Base-by-base conservation (phyloP, 2,113 vertebrate genomes). In the Equus przewalskii region DNA sequence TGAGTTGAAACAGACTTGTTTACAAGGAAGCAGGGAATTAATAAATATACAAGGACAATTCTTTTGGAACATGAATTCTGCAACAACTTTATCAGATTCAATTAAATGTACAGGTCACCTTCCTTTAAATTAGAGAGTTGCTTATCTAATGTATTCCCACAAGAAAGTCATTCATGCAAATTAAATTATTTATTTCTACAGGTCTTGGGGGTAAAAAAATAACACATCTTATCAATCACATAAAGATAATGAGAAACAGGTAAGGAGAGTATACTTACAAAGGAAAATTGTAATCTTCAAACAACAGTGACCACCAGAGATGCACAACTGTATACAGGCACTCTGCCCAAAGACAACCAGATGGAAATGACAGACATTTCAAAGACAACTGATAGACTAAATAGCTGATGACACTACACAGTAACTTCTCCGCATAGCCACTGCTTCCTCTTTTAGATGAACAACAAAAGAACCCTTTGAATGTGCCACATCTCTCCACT, bases 101-200 rank as follows among this genome's bases (percentile, higher is more conserved):
- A 75, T 94, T 87, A 92, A 85, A 65, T 22, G 14, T 36, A 56
- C 11, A 94, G 78, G 56, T 91, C 69, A 69, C 49, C 56, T 86
- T 94, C n/a, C 33, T 84, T 89, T 79, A 70, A 93, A 70, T 94
- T 62, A 54, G 33, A 95, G 18, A 60, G 12, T 87, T 83, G 26
- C 62, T 73, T 83, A 92, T 84, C 80, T 91, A 87, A 75, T 80
- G 5, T 36, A 79, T 58, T 86, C 13, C 44, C 19, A 56, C 64
- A 56, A 79, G 56, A 93, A 87, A 94, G 30, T 78, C 70, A 62
- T 83, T 87, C 69, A 75, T 83, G 33, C 73, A 22, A 94, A 73
- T 62, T 86, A 86, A 96, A 69, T 88, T 30, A 80, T 94, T 95
- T 93, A 64, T 94, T 89, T 92, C 26, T 64, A 80, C 86, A 94